Evolutionary conservation across 2,888 invertebrate genomes (phyloP), one percentile per base, ranked within the genome.

Genomic region (Diplolepis rosae): DNA sequence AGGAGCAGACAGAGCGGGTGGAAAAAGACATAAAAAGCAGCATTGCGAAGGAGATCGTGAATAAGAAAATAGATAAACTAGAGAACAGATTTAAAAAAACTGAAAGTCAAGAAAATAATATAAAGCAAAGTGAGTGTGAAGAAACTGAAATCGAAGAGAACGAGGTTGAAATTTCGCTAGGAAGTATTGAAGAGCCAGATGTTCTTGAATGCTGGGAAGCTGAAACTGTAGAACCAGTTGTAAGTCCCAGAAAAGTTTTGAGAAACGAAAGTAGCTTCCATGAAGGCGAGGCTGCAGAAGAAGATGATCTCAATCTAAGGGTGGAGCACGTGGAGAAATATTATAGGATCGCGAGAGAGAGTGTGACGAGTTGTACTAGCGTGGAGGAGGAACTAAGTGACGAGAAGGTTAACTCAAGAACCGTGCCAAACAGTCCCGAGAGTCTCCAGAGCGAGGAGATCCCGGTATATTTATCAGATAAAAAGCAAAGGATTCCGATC

Each of bases 191-290:
- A n/a, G 88, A 89, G 65, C 87, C 87, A 1, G 90, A 91, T 74
- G 87, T 90, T 4, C 83, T 90, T 45, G 90, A 90, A 66, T 90
- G 89, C 71, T 90, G 90, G 90, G 90, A 91, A 32, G 80, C 84
- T 2, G 88, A 88, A 61, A 85, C 84, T 2, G 77, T 88, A 7
- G 87, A 87, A 56, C 86, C 87, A 5, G 73, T 85, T 52, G 73
- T 79, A 61, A 81, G 79, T n/a, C 81, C 83, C 11, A 84, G 79
- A 35, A 82, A 77, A 65, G 73, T 76, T 51, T 28, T 73, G 18
- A 80, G 77, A 50, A 73, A 72, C n/a, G 83, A 83, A 42, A 82
- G 78, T 1, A 73, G 71, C 0, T 85, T n/a, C 39, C 24, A 5
- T 5, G 39, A 39, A 24, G 39, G 83, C 32, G 77, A 74, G 42